Base-by-base conservation (phyloP, 2,888 invertebrate genomes). In the Anarsia innoxiella region DNA sequence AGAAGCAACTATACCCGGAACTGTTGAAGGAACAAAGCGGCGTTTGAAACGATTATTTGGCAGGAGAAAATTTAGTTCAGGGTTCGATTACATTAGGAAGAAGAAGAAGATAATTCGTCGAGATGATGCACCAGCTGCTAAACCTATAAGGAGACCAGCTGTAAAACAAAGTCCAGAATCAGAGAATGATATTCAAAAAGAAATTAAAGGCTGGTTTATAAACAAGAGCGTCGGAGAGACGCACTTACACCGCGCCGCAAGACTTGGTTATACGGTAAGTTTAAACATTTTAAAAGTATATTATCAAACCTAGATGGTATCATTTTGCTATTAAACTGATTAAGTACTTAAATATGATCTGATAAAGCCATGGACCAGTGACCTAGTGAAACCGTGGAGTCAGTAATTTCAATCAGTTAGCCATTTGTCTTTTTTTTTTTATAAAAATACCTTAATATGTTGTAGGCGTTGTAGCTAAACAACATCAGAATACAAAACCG, bases 161-260 rank as follows among this genome's bases (percentile, higher is more conserved):
- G 66, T 76, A 1, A 83, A 82, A 51, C 87, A 89, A 11, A 89
- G 80, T 51, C 89, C 90, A 0, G 90, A 90, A 59, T 89, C 89
- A 14, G 88, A 89, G 8, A 89, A 91, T 52, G 95, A 95, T 66
- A 92, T 95, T 36, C 91, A 91, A 47, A 90, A 90, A 53, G 95
- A 95, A 74, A 93, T 95, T 43, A 93, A 94, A 66, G 89, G 92
- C 48, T 95, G 96, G 94, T 95, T 96, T 44, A 90, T 97, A 36
- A 97, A 96, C 72, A 97, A 97, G 70, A 95, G 96, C 34, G 91
- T 96, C 23, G 97, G 97, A 4, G 97, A 97, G 75, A 97, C 96
- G 1, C 90, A 94, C 55, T 87, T 97, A 34, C 97, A 97, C 67
- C 88, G 96, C 56, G 96, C 97, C 30, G 95, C 97, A 1, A 88